Evolutionary conservation across 2,888 invertebrate species (phyloP), one percentile per base, ranked within the genome.

Genomic region (Caenorhabditis sp.): DNA sequence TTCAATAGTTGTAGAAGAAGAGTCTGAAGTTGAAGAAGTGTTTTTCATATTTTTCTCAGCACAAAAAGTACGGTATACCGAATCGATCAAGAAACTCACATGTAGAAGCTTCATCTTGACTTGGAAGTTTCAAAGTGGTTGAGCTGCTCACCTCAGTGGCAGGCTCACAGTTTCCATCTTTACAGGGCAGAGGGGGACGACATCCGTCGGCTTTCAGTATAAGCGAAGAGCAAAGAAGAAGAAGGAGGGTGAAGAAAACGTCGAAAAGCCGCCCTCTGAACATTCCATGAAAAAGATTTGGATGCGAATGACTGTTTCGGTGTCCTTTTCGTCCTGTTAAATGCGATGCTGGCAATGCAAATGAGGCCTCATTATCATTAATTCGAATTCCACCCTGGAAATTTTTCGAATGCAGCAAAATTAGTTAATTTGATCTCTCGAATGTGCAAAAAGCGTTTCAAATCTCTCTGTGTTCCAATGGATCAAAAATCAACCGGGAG

Each of bases 241-340:
- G 24, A 28, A 63, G 26, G 35, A 74, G 41, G 44, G 64, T 22
- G 31, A 59, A 66, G 19, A 22, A 73, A 63, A 63, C 49, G 58
- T 61, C 61, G 38, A 47, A 70, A 24, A 58, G 58, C 58, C 70
- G 70, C 28, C 41, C 69, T 19, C 63, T 28, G 54, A 28, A 70
- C 77, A 77, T 77, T 77, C 70, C 51, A 70, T 69, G 77, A 77
- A 77, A 44, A 59, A 51, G 63, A 63, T 28, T 44, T 28, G 14
- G 49, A 44, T 63, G 35, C 12, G 28, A 61, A 28, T 31, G 68
- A 38, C 6, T 31, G 35, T 35, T 22, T n/a, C n/a, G n/a, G 38
- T 26, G 22, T 16, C 16, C 8, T 4, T 24, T 47, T 22, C 12
- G 49, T 31, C 10, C 72, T 59, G 75, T 75, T 75, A 49, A 47